These are phyloP conservation scores for Sebastolobus altivelis DNA, from an alignment of 2,797 vertebrate species.

Conservation along the genomic window DNA sequence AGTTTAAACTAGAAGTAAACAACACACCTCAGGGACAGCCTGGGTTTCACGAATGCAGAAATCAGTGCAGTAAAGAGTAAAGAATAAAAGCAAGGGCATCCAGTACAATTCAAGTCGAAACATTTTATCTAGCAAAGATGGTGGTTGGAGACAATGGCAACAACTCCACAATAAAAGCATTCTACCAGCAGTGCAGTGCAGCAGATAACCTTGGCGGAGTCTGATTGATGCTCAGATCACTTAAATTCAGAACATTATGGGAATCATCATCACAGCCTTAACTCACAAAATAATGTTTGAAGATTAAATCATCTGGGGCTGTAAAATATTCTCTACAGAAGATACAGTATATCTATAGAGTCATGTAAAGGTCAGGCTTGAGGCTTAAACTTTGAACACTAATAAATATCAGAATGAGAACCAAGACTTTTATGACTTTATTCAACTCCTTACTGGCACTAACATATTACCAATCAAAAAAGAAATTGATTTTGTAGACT, in stretches of 20 bases:
- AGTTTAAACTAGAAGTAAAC: background rate
- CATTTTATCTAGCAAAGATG: background rate
- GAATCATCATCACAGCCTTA: background rate
- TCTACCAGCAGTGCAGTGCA: background rate
- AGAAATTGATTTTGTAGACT: background rate
- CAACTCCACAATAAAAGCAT: background rate
- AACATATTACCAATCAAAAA: background rate
- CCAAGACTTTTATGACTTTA: background rate
- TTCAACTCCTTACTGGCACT: background rate
- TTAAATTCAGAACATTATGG: background rate
- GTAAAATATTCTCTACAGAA: background rate
- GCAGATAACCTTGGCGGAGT: slow-evolving; percentile 14
- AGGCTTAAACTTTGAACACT: background rate
- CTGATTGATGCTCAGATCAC: slow-evolving; percentile 8
- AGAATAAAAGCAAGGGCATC: background rate
- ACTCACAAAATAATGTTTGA: background rate
- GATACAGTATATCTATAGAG: background rate
- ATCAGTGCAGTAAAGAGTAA: background rate
- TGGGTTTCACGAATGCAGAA: slow-evolving; percentile 1
- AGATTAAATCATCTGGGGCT: background rate
- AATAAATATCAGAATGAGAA: background rate
- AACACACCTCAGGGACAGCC: background rate
- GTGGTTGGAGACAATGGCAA: background rate
- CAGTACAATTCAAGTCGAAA: background rate
- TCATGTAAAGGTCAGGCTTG: background rate